Conservation (phyloP, 2,888 invertebrate species). For the Ptychoptera albimana region DNA sequence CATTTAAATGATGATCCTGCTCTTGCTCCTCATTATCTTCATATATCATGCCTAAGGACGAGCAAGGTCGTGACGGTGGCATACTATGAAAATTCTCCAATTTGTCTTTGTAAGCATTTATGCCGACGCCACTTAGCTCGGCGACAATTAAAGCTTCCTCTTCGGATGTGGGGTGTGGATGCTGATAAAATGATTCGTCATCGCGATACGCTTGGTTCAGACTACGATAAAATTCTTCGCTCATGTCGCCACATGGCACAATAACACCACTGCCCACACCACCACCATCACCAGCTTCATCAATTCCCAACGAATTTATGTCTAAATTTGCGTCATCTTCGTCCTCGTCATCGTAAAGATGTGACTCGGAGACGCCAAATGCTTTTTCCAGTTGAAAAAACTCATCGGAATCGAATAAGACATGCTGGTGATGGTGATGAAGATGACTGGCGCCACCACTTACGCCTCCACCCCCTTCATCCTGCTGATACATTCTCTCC, state of each 20-base stretch:
- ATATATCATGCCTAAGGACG: constrained; percentile 75
- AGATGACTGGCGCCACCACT: no score
- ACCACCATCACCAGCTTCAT: not conserved
- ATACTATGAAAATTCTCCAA: not conserved
- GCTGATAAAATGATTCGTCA: constrained; percentile 38
- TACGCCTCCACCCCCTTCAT: no score
- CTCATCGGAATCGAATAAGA: constrained; percentile 9
- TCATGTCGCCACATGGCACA: constrained; percentile 43
- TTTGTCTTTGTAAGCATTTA: constrained; percentile 18
- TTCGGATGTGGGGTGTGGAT: not conserved
- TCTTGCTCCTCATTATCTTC: constrained; percentile 58
- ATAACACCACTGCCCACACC: constrained; percentile 4
- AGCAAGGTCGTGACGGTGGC: constrained; percentile 41
- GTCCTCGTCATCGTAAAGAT: not conserved
- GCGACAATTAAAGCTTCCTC: no score
- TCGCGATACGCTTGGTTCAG: constrained; percentile 77
- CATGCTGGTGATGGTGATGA: not conserved
- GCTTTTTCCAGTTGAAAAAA: constrained; percentile 17
- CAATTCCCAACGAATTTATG: no score
- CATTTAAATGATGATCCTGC: constrained; percentile 17
- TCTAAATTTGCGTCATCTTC: not conserved
- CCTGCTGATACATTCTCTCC: not conserved
- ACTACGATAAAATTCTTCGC: constrained; percentile 77
- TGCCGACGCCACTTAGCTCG: not conserved
- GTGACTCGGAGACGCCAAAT: no score